Evolutionary conservation across 2,797 vertebrate species (phyloP), one percentile per base, ranked within the genome.

Genomic region (Hapalemur alaotrensis): DNA sequence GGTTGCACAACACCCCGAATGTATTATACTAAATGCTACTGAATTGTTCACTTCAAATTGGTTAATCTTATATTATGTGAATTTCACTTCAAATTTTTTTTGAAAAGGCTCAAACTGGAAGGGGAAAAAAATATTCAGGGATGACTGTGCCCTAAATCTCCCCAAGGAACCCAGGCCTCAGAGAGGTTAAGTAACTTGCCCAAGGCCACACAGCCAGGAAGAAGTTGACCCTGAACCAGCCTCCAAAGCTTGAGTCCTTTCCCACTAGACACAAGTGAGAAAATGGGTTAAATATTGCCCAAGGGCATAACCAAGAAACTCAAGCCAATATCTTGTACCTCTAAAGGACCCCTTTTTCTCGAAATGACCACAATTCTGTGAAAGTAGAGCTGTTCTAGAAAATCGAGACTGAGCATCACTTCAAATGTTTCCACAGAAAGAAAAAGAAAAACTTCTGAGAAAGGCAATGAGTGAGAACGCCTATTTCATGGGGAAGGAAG

Each of bases 291-390:
- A 85, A 43, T 28, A 20, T 35, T 7, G 38, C 17, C 41, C 59
- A 9, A 8, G 11, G 63, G 9, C 69, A 54, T 57, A 91, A 75
- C 59, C 69, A 50, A 70, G 73, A 94, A 95, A 54, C 61, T 13
- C 3, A 6, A 18, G 69, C 35, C 28, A 50, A 18, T 14, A 18
- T 20, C 38, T 3, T 54, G 32, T 91, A 75, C 50, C 78, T 25
- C 61, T 38, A 22, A 84, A 2, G 57, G 35, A 59, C 63, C 57
- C 57, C 10, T 85, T 88, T 88, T 97, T 92, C 67, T 78, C 10
- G 1, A 87, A 96, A 90, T 41, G 43, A 91, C 54, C 76, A 38
- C 30, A 28, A 14, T 93, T 97, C 93, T 96, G 93, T 88, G 95
- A 95, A 96, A 94, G 83, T 73, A 79, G 82, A 96, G 83, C 46